Evolutionary conservation across 2,888 invertebrate genomes (phyloP).

Genomic region (Adelognathus sp.): DNA sequence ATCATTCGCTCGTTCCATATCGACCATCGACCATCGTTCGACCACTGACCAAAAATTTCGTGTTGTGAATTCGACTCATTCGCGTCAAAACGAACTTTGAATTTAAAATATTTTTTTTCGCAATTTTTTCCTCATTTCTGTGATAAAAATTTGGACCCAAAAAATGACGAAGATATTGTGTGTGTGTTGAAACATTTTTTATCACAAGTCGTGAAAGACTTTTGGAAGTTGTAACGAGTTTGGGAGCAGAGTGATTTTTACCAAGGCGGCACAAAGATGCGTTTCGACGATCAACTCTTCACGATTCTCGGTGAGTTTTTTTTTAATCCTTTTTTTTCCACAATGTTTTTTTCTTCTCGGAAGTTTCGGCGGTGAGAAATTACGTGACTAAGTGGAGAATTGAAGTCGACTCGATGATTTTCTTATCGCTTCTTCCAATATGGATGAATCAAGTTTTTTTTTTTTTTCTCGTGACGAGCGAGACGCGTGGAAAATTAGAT

Average conservation of each 20-base stretch:
- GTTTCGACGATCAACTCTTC: constrained; percentile 77
- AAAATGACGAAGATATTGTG: background rate
- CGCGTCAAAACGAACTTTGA: too few species aligned
- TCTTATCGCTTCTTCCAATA: background rate
- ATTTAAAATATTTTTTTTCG: background rate
- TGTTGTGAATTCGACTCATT: background rate
- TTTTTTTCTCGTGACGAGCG: background rate
- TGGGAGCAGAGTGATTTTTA: constrained; percentile 4
- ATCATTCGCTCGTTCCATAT: constrained; percentile 30
- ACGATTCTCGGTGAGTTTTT: constrained; percentile 72
- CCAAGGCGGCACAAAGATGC: constrained; percentile 64
- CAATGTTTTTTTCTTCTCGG: background rate
- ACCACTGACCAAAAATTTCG: background rate
- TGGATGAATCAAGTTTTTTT: background rate
- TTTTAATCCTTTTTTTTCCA: background rate
- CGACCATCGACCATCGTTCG: background rate
- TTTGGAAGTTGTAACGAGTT: background rate
- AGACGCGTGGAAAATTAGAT: background rate
- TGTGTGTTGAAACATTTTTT: background rate
- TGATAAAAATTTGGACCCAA: background rate
- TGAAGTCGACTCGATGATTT: background rate
- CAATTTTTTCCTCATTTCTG: background rate
- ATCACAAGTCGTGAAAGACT: background rate
- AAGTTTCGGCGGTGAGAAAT: background rate
- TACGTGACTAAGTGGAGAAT: background rate